Evolutionary conservation across 2,113 vertebrate species (phyloP), one percentile per base, ranked within the genome.

Genomic region (Pao palembangensis): DNA sequence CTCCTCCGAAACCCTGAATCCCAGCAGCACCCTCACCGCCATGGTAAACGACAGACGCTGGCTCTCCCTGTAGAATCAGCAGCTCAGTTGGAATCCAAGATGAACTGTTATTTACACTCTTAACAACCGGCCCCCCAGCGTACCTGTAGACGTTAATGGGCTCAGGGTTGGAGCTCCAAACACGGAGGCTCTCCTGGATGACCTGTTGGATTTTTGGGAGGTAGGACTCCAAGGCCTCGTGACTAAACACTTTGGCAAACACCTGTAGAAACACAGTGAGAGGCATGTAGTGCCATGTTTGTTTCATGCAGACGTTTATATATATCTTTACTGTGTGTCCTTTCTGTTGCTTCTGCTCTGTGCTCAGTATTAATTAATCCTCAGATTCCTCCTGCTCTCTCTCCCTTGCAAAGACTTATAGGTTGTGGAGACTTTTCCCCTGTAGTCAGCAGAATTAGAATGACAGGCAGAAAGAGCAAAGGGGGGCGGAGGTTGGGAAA

Each of bases 221-320:
- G 67, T 99, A 99, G 19, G 92, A 94, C 82, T 97, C 94, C 88
- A 99, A 78, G 0, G 97, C 95, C 52, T 98, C 95, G 0, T 99
- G 96, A 83, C 96, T 99, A 89, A 99, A 98, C 63, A 98, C 94
- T 85, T 96, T 98, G 61, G 97, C 95, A 82, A 98, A 96, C 34
- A 99, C 93, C 97, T 99, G 15, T 0, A 0, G 48, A 69, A 31
- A 71, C 19, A 52, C 11, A 67, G 2, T 0, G 3, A 54, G 3
- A 50, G 21, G 13, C 12, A 54, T 2, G 5, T 25, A 11, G 16
- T 8, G 13, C 48, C 47, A 57, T 19, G 6, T 55, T 13, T 51
- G 20, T 47, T 47, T 48, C 49, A 38, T 4, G 34, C 34, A 38
- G 34, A 38, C 10, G 4, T 38, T 38, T 38, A 8, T 38, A 38